Conservation (phyloP, 2,113 vertebrate species). For the Cephalopholis sonnerati region DNA sequence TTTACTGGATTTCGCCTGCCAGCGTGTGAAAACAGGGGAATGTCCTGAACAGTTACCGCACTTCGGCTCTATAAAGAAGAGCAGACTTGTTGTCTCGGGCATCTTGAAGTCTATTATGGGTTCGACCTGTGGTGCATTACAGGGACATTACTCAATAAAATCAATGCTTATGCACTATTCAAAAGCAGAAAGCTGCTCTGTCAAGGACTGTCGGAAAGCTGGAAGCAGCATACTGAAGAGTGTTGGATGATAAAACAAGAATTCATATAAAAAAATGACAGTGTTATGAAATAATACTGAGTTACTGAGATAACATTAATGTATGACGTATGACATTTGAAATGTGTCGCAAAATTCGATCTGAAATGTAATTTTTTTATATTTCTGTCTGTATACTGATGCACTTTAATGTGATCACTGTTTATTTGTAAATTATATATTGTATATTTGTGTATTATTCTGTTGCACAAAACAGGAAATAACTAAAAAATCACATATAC, state of each 20-base stretch:
- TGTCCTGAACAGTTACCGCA: not conserved
- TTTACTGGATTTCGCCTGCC: conserved; percentile 3
- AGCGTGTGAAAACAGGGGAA: not conserved
- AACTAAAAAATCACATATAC: not conserved
- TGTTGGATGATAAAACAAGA: not conserved
- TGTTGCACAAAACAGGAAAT: not conserved
- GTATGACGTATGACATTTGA: not conserved
- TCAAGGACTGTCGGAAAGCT: conserved; percentile 1
- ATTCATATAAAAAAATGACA: not conserved
- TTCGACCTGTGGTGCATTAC: conserved; percentile 25
- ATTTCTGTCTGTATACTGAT: not conserved
- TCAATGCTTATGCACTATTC: conserved; percentile 52
- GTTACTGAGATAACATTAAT: not conserved
- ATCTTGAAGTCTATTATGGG: conserved; percentile 39
- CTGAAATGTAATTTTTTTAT: not conserved
- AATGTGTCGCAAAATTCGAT: not conserved
- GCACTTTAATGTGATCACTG: not conserved
- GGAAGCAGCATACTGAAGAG: not conserved
- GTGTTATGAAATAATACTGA: not conserved
- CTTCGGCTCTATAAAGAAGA: conserved; percentile 5
- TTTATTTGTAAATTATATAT: not conserved
- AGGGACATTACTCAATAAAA: conserved; percentile 35
- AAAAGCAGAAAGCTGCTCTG: conserved; percentile 9
- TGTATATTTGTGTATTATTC: not conserved
- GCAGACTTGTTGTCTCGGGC: conserved; percentile 7